Conservation (phyloP, 37 sponge, comb jelly and placozoan species). For the Agelas oroides region DNA sequence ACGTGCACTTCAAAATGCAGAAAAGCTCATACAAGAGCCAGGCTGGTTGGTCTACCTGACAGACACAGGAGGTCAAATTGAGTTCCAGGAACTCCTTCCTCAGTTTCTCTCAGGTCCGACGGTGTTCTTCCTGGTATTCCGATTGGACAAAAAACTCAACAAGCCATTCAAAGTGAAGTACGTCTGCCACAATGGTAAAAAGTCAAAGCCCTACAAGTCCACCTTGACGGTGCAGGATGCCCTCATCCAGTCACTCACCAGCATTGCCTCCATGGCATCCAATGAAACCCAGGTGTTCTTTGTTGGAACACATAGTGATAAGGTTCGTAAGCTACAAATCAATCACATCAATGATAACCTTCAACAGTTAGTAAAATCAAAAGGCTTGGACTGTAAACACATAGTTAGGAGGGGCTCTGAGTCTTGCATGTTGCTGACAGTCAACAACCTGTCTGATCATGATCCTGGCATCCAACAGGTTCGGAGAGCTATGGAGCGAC, state of each 20-base stretch:
- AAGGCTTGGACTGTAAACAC: not conserved
- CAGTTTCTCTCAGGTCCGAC: constrained; percentile 4
- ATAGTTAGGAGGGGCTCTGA: not conserved
- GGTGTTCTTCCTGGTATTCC: constrained; percentile 11
- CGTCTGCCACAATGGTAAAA: not conserved
- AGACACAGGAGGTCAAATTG: too few species aligned
- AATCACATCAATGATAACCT: not conserved
- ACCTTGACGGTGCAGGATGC: constrained; percentile 7
- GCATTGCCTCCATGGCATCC: not conserved
- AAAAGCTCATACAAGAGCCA: too few species aligned
- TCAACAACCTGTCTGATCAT: constrained; percentile 2
- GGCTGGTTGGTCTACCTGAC: not conserved
- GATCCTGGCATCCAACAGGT: not conserved
- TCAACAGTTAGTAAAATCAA: not conserved
- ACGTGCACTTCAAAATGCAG: too few species aligned
- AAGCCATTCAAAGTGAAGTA: constrained; percentile 3
- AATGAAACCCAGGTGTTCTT: not conserved
- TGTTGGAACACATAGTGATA: not conserved
- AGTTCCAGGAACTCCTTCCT: constrained; percentile 19
- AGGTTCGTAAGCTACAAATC: not conserved
- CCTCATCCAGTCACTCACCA: constrained; percentile 4
- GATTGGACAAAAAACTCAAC: not conserved
- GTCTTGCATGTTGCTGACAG: not conserved
- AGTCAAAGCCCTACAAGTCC: not conserved
- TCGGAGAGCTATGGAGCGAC: not conserved